Evolutionary conservation across 2,888 invertebrate genomes (phyloP), one percentile per base, ranked within the genome.

Genomic region (Erannis defoliaria): DNA sequence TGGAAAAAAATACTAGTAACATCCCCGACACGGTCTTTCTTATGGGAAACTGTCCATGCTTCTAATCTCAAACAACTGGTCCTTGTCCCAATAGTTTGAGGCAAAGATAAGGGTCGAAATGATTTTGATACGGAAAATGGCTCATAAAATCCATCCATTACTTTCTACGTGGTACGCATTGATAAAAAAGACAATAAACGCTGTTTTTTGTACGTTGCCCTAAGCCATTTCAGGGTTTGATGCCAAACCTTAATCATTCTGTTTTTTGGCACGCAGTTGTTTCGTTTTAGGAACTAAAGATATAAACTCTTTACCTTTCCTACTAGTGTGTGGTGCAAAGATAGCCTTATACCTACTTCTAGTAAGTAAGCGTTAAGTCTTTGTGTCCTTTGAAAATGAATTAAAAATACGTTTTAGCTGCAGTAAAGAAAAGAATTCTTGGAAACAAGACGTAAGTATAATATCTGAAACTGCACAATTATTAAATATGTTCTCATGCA

Each of bases 71-170:
- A 46, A 51, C 40, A 51, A 55, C 50, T 26, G 49, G 19, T 14
- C 45, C 37, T 26, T 29, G 29, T 29, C 43, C 53, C 56, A 46
- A 51, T 62, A 62, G 56, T 62, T 56, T 62, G 62, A 62, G 62
- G 62, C 53, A 56, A 16, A 55, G 61, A 62, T 62, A 62, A 55
- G 51, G 40, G 10, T 40, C 23, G 16, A 56, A 56, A 62, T 56
- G 55, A 56, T 62, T 62, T 53, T 56, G 56, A 56, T 62, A 56
- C 33, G 38, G 33, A 5, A 14, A 53, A 62, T 62, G 61, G 62
- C 42, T 56, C 62, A 53, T 62, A 62, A 62, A 62, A 62, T 53
- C 40, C 26, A 56, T 62, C 56, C 62, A 56, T 62, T 62, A 61
- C 51, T 46, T 54, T 59, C 33, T 48, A 53, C 50, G 51, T 42